Base-by-base conservation (phyloP, 2,113 vertebrate species). In the Spizaetus ornatus region DNA sequence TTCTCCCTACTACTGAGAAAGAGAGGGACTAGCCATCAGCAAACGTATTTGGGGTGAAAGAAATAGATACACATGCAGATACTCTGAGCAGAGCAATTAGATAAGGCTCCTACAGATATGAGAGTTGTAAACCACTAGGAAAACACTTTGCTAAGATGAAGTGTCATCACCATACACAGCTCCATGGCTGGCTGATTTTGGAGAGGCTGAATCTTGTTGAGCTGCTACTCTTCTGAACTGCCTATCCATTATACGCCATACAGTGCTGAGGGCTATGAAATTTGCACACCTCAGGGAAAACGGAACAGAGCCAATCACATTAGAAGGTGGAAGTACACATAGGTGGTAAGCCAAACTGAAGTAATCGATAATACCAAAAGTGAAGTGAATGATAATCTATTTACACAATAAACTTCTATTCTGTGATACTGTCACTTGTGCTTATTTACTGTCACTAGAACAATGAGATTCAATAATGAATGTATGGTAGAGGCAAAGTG, bases 101-200 rank as follows among this genome's bases (percentile, higher is more conserved):
- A 55, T 32, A 55, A 63, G 65, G 78, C 70, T 91, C 92, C 94
- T 15, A 77, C 63, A 61, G 96, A 61, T 36, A 52, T 0, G 22
- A 94, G 89, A 72, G 76, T 13, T 92, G 79, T 32, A 90, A 92
- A 88, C 10, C 91, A 76, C 74, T 3, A 88, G 89, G 91, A 86
- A 86, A 88, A 77, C 89, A 91, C 83, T 97, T 56, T 23, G 67
- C 83, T 70, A 38, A 65, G 93, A 86, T 93, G 86, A 96, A 96
- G 91, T 73, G 86, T 69, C 93, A 96, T 95, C 92, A 67, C 73
- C 66, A 82, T 78, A 58, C 63, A 63, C 61, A 67, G 90, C 66
- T 93, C 87, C 78, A 26, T 19, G 61, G 82, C 88, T 79, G 82
- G 82, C 84, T 95, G 70, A 85, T 94, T 94, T 82, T 82, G 88